A percentile compares a stretch with the other conserved stretches of the same genome.
Conservation (phyloP, 2,888 invertebrate genomes). For the Ophion costatus region DNA sequence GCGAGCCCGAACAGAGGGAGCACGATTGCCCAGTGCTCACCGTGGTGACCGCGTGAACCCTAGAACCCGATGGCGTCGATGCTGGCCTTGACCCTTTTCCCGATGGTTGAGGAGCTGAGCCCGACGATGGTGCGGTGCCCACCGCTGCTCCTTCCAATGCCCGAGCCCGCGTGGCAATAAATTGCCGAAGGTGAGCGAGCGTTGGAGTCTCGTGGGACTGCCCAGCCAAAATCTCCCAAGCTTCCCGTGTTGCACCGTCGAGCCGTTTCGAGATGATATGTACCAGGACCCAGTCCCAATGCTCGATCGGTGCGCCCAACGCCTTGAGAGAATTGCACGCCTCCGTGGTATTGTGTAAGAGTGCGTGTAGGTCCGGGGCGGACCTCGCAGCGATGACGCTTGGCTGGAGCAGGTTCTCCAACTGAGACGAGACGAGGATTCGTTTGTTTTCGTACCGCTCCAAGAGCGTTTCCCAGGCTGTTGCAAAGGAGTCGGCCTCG, state of each 20-base stretch:
- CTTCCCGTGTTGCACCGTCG: slow-evolving; percentile 5
- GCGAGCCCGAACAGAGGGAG: too few species aligned
- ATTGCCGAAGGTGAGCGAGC: background rate
- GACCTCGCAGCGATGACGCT: background rate
- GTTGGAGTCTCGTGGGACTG: background rate
- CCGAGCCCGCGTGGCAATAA: slow-evolving; percentile 14
- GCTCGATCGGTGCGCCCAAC: slow-evolving; percentile 2
- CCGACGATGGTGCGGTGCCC: background rate
- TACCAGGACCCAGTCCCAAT: slow-evolving; percentile 28
- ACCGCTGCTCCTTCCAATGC: slow-evolving; percentile 14
- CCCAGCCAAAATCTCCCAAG: slow-evolving; percentile 8
- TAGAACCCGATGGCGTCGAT: background rate
- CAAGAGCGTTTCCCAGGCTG: slow-evolving; percentile 4
- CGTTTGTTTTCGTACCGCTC: slow-evolving; percentile 28
- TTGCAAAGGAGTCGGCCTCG: slow-evolving; percentile 13
- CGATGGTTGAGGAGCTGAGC: background rate
- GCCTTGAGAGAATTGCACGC: slow-evolving; percentile 19
- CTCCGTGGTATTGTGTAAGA: background rate
- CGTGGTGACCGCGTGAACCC: too few species aligned
- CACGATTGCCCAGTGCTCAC: too few species aligned
- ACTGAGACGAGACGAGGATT: background rate
- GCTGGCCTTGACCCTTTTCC: background rate
- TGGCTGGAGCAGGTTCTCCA: slow-evolving; percentile 1
- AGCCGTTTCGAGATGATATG: background rate
- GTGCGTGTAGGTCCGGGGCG: slow-evolving; percentile 7